A percentile compares a stretch with the other conserved stretches of the same genome.
Conservation (phyloP, 1,140 invertebrate species). For the Ctenoplectra terminalis region DNA sequence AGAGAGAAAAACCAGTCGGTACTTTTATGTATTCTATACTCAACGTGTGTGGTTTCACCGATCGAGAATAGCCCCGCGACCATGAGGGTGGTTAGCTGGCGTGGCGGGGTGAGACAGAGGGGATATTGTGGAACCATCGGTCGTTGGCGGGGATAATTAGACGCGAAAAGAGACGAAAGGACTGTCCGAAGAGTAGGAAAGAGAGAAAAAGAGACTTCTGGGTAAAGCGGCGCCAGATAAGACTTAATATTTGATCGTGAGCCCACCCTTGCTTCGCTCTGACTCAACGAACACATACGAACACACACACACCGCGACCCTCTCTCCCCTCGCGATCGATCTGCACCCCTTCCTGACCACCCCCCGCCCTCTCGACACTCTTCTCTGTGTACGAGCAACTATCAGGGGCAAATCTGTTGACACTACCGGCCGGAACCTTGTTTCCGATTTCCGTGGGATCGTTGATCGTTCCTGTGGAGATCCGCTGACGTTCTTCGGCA, state of each 20-base stretch:
- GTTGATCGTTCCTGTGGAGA: conserved; percentile 51
- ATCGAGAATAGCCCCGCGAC: conserved; percentile 52
- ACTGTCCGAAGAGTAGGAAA: conserved; percentile 26
- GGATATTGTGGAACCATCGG: conserved; percentile 46
- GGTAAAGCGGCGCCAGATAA: conserved; percentile 81
- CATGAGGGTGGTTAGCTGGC: background rate
- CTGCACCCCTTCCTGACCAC: conserved; percentile 41
- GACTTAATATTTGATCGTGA: conserved; percentile 82
- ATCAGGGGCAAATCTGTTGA: conserved; percentile 76
- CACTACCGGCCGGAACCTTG: conserved; percentile 69
- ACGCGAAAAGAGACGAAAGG: conserved; percentile 63
- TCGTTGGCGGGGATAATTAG: conserved; percentile 76
- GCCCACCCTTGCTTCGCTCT: conserved; percentile 74
- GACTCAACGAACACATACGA: conserved; percentile 60
- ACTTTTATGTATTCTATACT: conserved; percentile 68
- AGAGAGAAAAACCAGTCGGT: conserved; percentile 40
- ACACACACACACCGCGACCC: background rate
- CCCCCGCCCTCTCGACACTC: conserved; percentile 3
- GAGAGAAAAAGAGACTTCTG: conserved; percentile 64
- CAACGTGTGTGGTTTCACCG: conserved; percentile 63
- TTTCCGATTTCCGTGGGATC: conserved; percentile 69
- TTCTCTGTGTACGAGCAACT: conserved; percentile 43
- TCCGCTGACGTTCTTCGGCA: conserved; percentile 34
- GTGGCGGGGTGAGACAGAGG: conserved; percentile 29
- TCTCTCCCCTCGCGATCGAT: conserved; percentile 67